Conservation (phyloP, 2,888 invertebrate species). For the Neoitamus cyanurus region DNA sequence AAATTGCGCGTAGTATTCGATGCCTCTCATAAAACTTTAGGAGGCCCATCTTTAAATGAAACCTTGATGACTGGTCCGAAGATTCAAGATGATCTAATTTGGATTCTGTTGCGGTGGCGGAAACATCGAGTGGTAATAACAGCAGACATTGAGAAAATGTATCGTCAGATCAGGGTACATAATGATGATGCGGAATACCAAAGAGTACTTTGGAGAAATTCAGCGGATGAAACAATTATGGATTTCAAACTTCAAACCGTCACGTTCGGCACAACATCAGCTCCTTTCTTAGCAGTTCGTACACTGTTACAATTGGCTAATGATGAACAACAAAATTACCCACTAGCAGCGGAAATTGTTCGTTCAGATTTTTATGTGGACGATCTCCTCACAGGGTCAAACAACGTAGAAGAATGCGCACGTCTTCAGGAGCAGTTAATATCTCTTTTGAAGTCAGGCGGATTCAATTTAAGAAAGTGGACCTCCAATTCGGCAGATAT, state of each 20-base stretch:
- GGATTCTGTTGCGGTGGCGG: background rate
- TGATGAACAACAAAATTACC: background rate
- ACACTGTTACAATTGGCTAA: background rate
- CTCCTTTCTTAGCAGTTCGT: background rate
- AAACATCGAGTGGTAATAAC: background rate
- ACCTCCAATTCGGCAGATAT: background rate
- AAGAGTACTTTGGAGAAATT: background rate
- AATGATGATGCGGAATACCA: background rate
- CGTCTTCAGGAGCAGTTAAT: too few relatives aligned
- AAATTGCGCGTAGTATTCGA: background rate
- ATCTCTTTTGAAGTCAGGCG: background rate
- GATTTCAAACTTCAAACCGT: background rate
- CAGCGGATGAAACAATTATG: background rate
- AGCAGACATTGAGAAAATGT: constrained; percentile 4
- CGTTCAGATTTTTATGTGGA: constrained; percentile 16
- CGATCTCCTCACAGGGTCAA: background rate
- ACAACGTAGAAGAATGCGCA: background rate
- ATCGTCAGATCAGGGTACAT: background rate
- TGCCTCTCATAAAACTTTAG: background rate
- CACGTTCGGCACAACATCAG: background rate
- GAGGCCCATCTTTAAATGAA: too few relatives aligned
- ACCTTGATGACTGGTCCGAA: background rate
- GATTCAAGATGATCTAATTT: background rate
- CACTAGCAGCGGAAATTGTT: background rate
- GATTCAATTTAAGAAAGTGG: background rate